Percentiles rank a stretch among this genome's conserved stretches.
Evolutionary conservation across 2,797 vertebrate genomes (phyloP).

Genomic region (Muscicapa comitata): DNA sequence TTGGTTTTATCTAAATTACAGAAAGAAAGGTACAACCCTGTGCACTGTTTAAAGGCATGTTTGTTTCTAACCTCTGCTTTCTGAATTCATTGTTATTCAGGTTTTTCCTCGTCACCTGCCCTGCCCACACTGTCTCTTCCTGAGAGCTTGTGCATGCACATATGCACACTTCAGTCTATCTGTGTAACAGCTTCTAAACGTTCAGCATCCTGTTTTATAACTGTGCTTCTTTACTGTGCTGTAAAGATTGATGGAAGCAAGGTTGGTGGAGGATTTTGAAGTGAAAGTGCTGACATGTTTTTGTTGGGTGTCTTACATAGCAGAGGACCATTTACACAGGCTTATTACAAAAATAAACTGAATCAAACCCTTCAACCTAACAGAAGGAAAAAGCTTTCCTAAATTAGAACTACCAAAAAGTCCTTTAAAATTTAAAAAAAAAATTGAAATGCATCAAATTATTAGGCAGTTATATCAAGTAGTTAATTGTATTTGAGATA

Average conservation of each 20-base stretch:
- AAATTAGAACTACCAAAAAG: not conserved
- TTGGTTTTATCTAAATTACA: conserved; percentile 32
- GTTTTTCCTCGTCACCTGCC: not conserved
- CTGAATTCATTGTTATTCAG: conserved; percentile 1
- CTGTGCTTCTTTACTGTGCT: not conserved
- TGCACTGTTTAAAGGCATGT: conserved; percentile 1
- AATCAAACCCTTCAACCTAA: not conserved
- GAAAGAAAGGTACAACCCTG: not conserved
- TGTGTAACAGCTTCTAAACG: not conserved
- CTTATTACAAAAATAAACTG: not conserved
- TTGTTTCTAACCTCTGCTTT: conserved; percentile 26
- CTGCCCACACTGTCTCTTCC: not conserved
- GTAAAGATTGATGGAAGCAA: not conserved
- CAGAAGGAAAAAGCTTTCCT: not conserved
- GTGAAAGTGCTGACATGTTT: not conserved
- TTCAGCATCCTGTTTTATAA: not conserved
- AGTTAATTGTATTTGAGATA: conserved; percentile 31
- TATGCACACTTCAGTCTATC: not conserved
- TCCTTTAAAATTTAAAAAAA: not conserved
- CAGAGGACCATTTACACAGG: not conserved
- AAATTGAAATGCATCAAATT: not conserved
- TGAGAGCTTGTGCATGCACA: not conserved
- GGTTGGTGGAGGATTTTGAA: not conserved
- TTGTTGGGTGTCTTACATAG: not conserved
- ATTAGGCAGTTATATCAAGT: not conserved